These are phyloP conservation scores for Ophonus ardosiacus DNA, from an alignment of 2,888 invertebrate species.

Conservation along the genomic window DNA sequence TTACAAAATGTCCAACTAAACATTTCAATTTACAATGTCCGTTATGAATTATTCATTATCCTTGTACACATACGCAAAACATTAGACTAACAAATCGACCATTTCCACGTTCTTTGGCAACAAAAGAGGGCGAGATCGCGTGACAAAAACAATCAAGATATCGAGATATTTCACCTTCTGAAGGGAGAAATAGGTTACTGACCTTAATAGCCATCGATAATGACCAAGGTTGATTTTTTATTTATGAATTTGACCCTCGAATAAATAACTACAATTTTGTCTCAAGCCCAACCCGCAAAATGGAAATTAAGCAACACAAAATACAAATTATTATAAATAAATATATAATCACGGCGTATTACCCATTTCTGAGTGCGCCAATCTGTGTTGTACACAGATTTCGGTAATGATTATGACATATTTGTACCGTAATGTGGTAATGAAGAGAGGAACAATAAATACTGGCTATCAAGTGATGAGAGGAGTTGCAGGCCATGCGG, in stretches of 20 bases:
- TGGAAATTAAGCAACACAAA: too few species aligned
- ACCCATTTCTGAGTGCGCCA: too few species aligned
- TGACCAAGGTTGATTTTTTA: constrained; percentile 11
- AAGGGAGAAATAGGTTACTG: constrained; percentile 7
- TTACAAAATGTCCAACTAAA: neutral
- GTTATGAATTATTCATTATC: neutral
- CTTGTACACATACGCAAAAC: neutral
- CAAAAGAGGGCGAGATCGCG: constrained; percentile 16
- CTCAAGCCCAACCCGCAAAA: too few species aligned
- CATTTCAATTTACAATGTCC: neutral
- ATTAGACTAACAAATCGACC: constrained; percentile 22
- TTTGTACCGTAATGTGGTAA: too few species aligned
- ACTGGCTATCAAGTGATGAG: too few species aligned
- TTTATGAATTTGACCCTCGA: neutral
- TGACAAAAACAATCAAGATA: constrained; percentile 32
- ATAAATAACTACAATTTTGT: neutral
- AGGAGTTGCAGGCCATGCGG: too few species aligned
- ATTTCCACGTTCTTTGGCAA: constrained; percentile 7
- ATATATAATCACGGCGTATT: too few species aligned
- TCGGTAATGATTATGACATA: too few species aligned
- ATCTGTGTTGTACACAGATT: too few species aligned
- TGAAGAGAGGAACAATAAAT: too few species aligned
- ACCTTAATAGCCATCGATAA: constrained; percentile 11
- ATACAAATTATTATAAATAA: too few species aligned
- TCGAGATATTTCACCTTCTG: constrained; percentile 36